Conservation (phyloP, 2,888 invertebrate genomes). For the Drosophila subquinaria region DNA sequence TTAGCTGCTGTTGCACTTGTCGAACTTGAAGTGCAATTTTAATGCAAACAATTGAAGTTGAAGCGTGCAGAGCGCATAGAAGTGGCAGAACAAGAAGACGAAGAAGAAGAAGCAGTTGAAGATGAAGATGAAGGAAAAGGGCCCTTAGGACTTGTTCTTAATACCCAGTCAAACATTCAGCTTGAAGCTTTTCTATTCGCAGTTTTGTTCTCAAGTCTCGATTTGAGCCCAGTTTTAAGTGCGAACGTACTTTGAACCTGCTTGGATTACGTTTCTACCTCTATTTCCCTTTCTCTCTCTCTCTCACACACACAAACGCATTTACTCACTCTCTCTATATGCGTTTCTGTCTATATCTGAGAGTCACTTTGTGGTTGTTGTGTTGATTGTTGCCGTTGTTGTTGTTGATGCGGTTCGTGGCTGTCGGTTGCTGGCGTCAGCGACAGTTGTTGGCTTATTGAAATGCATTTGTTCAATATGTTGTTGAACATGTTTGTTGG, state of each 20-base stretch:
- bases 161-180: conserved; percentile 22
- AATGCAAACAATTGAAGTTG: conserved; percentile 79
- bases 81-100: conserved; percentile 30
- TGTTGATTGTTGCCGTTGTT: conserved; percentile 58
- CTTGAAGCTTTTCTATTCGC: conserved; percentile 22
- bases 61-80: conserved; percentile 71
- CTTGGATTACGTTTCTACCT: conserved; percentile 25
- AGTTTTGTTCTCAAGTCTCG: conserved; percentile 11
- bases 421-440: conserved; percentile 51
- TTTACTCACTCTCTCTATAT: background rate
- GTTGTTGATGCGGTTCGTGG: conserved; percentile 50
- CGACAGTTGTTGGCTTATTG: conserved; percentile 75
- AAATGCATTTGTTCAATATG: conserved; percentile 79
- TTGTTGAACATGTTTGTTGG: conserved; percentile 74
- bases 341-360: conserved; percentile 29
- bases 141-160: conserved; percentile 44
- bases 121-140: conserved; percentile 4
- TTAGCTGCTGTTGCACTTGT: conserved; percentile 65
- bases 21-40: conserved; percentile 78
- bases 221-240: conserved; percentile 30
- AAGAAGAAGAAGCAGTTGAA: background rate
- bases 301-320: background rate
- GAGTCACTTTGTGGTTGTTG: conserved; percentile 60
- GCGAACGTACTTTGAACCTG: conserved; percentile 39
- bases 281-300: background rate